Conservation (phyloP, 2,113 vertebrate species). For the Silurus asotus region DNA sequence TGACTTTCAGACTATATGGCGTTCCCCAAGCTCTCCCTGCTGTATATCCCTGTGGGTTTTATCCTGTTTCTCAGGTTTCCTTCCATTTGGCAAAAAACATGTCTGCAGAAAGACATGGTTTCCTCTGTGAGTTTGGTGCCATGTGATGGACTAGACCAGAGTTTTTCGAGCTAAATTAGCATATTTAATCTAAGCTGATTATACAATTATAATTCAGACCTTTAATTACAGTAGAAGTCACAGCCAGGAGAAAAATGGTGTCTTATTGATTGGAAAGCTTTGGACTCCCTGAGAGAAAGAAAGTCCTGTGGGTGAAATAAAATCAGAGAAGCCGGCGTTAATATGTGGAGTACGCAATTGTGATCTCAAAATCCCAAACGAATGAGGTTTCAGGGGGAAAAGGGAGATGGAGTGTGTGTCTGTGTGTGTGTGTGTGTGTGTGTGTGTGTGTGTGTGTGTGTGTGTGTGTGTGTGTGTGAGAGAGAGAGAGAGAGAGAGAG, state of each 20-base stretch:
- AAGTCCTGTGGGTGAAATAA: slow-evolving; percentile 34
- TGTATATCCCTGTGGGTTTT: not conserved
- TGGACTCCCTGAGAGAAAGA: not conserved
- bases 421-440: not conserved
- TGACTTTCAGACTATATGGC: not conserved
- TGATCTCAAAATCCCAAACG: slow-evolving; percentile 43
- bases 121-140: not conserved
- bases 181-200: not conserved
- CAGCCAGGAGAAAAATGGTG: not conserved
- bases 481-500: not conserved
- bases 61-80: not conserved
- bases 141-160: not conserved
- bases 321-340: slow-evolving; percentile 38
- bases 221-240: not conserved
- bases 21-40: not conserved
- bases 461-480: not conserved
- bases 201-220: not conserved
- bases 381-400: slow-evolving; percentile 56
- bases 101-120: not conserved
- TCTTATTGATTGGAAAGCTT: not conserved
- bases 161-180: not conserved
- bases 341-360: slow-evolving; percentile 44
- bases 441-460: not conserved
- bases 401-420: slow-evolving; percentile 9
- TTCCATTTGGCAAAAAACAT: not conserved